Percentiles rank a stretch among this genome's conserved stretches.
Conservation (phyloP, 2,888 invertebrate species). For the Cordilura impudica region DNA sequence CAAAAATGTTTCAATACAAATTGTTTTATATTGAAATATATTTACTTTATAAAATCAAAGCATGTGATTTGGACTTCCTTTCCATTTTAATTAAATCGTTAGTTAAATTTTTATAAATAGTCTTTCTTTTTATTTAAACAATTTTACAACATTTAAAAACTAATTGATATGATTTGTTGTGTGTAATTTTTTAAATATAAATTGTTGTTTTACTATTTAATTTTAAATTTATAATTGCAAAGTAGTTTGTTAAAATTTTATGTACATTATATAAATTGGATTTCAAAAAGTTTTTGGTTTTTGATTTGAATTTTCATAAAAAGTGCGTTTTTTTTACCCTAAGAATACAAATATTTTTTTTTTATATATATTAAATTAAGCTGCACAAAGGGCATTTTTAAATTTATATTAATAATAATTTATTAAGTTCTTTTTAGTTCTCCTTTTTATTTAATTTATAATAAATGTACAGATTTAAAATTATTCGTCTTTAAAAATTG, state of each 20-base stretch:
- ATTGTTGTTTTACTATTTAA: background rate
- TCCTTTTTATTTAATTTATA: conserved; percentile 1
- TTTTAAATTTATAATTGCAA: conserved; percentile 11
- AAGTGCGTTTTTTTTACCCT: background rate
- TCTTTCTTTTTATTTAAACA: conserved; percentile 45
- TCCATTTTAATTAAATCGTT: conserved; percentile 37
- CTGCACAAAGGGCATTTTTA: conserved; percentile 55
- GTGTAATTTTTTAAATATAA: background rate
- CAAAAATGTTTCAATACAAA: too few species aligned
- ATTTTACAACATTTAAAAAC: conserved; percentile 59
- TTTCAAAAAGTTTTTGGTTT: conserved; percentile 1
- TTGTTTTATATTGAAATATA: too few species aligned
- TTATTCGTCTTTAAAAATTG: background rate
- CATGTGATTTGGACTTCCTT: background rate
- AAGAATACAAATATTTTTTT: conserved; percentile 21
- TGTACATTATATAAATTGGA: background rate
- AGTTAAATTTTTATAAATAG: conserved; percentile 12
- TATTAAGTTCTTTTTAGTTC: conserved; percentile 38
- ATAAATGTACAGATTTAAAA: conserved; percentile 26
- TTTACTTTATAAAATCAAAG: background rate
- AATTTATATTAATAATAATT: background rate
- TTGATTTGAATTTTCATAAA: conserved; percentile 15
- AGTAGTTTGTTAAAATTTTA: conserved; percentile 15
- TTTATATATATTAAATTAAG: conserved; percentile 23
- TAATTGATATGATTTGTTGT: conserved; percentile 59